Conservation (phyloP, 2,888 invertebrate genomes). For the Phyto melanocephala region DNA sequence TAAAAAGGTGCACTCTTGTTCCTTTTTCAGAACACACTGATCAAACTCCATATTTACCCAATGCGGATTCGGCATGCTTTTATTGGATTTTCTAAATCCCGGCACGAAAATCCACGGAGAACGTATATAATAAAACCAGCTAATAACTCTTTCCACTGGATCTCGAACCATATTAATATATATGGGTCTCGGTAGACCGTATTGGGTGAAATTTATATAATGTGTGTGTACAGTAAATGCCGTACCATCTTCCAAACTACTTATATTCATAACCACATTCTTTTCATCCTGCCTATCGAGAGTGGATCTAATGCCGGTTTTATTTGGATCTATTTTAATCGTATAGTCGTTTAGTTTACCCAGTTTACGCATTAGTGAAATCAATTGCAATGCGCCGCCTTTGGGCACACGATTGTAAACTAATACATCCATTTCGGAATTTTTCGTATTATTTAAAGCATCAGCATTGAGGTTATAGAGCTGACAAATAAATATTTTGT, state of each 20-base stretch:
- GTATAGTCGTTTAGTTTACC: constrained; percentile 72
- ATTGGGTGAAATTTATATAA: constrained; percentile 78
- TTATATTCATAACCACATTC: constrained; percentile 73
- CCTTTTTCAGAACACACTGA: constrained; percentile 88
- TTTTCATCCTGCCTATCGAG: constrained; percentile 68
- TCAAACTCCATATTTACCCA: constrained; percentile 95
- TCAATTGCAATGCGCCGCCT: constrained; percentile 74
- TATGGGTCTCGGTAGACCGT: constrained; percentile 88
- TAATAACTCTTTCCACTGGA: constrained; percentile 93
- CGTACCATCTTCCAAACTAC: constrained; percentile 70
- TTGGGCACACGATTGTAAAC: constrained; percentile 80
- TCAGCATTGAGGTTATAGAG: constrained; percentile 83
- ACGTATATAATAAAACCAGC: constrained; percentile 94
- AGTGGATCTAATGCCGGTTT: constrained; percentile 69
- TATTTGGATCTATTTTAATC: constrained; percentile 73
- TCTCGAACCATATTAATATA: constrained; percentile 94
- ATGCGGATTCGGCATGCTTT: constrained; percentile 85
- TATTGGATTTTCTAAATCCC: constrained; percentile 83
- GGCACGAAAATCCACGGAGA: constrained; percentile 95
- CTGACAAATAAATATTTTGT: constrained; percentile 66
- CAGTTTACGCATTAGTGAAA: constrained; percentile 72
- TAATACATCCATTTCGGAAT: constrained; percentile 85
- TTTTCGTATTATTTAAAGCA: constrained; percentile 88
- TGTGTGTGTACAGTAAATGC: constrained; percentile 75
- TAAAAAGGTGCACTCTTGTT: constrained; percentile 88